A percentile compares a stretch with the other conserved stretches of the same genome.
Evolutionary conservation across 2,797 vertebrate genomes (phyloP).

Genomic region (Tapera naevia): DNA sequence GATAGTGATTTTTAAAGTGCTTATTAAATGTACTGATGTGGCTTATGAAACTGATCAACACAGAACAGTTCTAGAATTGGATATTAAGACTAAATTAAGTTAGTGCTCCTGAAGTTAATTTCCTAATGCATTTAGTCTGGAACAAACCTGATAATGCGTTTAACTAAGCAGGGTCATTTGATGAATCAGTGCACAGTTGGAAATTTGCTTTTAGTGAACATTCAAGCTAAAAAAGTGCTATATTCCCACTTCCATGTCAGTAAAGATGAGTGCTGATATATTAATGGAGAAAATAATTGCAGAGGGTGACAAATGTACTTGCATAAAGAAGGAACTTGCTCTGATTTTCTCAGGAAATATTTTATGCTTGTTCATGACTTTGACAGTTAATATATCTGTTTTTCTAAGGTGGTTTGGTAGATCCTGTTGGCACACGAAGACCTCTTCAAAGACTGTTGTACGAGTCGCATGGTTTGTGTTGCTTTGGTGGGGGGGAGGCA

Average conservation of each 20-base stretch:
- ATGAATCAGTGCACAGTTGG: not conserved
- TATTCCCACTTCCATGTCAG: not conserved
- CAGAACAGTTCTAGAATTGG: not conserved
- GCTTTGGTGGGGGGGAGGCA: not conserved
- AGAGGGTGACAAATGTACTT: not conserved
- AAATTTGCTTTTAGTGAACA: slow-evolving; percentile 34
- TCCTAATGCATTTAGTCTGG: slow-evolving; percentile 6
- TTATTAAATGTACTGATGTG: not conserved
- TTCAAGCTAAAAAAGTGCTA: not conserved
- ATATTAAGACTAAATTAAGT: slow-evolving; percentile 7
- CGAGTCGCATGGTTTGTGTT: not conserved
- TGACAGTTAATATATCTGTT: not conserved
- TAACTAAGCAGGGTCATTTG: not conserved
- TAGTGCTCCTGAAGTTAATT: not conserved
- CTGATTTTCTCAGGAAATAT: not conserved
- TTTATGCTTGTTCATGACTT: not conserved
- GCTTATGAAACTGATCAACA: not conserved
- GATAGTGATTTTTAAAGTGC: not conserved
- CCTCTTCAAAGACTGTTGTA: not conserved
- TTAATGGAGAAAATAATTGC: not conserved
- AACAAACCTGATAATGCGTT: not conserved
- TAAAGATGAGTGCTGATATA: not conserved
- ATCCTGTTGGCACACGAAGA: not conserved
- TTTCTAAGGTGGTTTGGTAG: not conserved
- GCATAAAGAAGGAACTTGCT: not conserved